Evolutionary conservation across 1,140 invertebrate genomes (phyloP).

Genomic region (Thalassaphorura encarpata): DNA sequence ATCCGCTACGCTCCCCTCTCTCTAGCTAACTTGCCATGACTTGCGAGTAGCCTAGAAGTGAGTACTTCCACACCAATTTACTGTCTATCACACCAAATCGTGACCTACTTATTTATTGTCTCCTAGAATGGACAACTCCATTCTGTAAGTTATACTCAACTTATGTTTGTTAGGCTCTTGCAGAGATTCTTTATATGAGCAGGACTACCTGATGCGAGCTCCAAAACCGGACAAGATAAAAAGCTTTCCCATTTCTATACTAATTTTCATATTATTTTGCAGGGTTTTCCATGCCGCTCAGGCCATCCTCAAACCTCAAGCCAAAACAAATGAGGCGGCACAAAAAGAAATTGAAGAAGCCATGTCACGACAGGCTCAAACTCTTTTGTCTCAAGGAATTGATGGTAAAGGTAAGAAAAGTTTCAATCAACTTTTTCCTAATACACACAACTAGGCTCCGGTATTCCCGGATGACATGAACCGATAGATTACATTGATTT

Average conservation of each 20-base stretch:
- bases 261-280: conserved; percentile 42
- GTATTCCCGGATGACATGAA: too few species aligned
- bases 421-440: too few species aligned
- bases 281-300: conserved; percentile 80
- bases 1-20: conserved; percentile 24
- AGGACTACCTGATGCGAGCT: too few species aligned
- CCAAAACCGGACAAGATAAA: too few species aligned
- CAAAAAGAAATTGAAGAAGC: conserved; percentile 93
- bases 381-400: conserved; percentile 22
- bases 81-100: conserved; percentile 5
- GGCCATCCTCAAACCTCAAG: conserved; percentile 82
- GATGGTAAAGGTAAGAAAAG: conserved; percentile 14
- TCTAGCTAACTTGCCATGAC: conserved; percentile 28
- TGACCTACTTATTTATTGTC: not conserved
- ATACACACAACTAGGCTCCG: too few species aligned
- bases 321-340: conserved; percentile 87
- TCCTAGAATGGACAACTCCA: too few species aligned
- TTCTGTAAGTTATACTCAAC: not conserved
- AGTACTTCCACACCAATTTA: conserved; percentile 28
- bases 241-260: too few species aligned
- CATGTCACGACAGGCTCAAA: conserved; percentile 59
- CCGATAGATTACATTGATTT: too few species aligned
- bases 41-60: conserved; percentile 31
- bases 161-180: too few species aligned
- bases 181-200: too few species aligned